Evolutionary conservation across 2,797 vertebrate genomes (phyloP).

Genomic region (Heliangelus exortis): DNA sequence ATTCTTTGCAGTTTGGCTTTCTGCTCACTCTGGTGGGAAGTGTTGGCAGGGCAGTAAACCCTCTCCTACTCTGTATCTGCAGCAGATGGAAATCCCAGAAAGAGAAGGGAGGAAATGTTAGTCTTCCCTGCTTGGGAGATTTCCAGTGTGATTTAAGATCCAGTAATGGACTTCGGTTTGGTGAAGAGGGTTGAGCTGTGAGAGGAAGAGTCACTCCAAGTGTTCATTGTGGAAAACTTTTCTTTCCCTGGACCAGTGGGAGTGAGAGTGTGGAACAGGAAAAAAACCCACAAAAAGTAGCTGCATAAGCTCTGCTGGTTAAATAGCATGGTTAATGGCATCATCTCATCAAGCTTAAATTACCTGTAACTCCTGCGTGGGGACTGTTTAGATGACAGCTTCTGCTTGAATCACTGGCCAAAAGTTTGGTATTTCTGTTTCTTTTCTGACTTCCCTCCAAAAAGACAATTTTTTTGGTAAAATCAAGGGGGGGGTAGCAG

Average conservation of each 20-base stretch:
- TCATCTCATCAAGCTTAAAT: not conserved
- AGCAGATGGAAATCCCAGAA: constrained; percentile 41
- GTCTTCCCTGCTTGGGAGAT: not conserved
- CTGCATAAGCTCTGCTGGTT: not conserved
- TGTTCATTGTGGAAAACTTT: not conserved
- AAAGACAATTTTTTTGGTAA: not conserved
- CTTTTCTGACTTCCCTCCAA: not conserved
- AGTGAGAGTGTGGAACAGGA: constrained; percentile 36
- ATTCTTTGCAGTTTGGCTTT: constrained; percentile 50
- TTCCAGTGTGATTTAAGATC: not conserved
- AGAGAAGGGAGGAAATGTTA: not conserved
- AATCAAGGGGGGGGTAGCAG: not conserved
- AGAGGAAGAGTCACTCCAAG: not conserved
- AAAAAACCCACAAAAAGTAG: constrained; percentile 21
- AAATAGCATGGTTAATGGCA: constrained; percentile 4
- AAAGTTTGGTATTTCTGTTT: not conserved
- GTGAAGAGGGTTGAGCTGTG: rapidly evolving
- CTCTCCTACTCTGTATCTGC: not conserved
- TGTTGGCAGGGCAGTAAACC: constrained; percentile 48
- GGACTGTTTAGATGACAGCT: not conserved
- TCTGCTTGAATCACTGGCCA: not conserved
- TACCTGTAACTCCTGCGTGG: not conserved
- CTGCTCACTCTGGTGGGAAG: constrained; percentile 18
- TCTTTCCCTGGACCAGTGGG: not conserved
- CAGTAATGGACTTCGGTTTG: not conserved